Conservation (phyloP, 2,888 invertebrate species). For the Athrips mouffetella region DNA sequence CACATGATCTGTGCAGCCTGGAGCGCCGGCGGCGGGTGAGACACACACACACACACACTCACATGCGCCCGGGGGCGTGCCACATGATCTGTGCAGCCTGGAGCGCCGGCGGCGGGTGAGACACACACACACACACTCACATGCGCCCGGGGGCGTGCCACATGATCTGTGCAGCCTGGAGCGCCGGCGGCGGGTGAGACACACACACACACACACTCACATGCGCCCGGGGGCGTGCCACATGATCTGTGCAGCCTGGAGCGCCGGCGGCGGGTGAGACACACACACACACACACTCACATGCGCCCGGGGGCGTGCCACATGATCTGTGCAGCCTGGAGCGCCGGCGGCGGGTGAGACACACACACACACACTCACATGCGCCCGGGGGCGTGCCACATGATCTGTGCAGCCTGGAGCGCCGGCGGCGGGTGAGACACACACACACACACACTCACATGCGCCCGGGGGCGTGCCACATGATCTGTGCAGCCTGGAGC, state of each 20-base stretch:
- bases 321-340: slow-evolving; percentile 82
- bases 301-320: slow-evolving; percentile 92
- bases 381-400: slow-evolving; percentile 95
- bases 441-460: neutral
- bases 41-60: too few species aligned
- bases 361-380: slow-evolving; percentile 44
- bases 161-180: slow-evolving; percentile 82
- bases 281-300: too few species aligned
- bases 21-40: too few species aligned
- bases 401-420: slow-evolving; percentile 79
- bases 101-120: slow-evolving; percentile 73
- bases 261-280: too few species aligned
- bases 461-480: too few species aligned
- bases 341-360: slow-evolving; percentile 69
- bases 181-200: slow-evolving; percentile 67
- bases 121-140: neutral
- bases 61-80: too few species aligned
- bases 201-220: neutral
- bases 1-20: too few species aligned
- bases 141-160: slow-evolving; percentile 95
- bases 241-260: too few species aligned
- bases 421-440: slow-evolving; percentile 66
- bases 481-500: too few species aligned
- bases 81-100: slow-evolving; percentile 86
- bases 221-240: too few species aligned